phyloP scores from a whole-genome alignment of 2,113 vertebrate species.

The Leptobrachium leishanense region DNA sequence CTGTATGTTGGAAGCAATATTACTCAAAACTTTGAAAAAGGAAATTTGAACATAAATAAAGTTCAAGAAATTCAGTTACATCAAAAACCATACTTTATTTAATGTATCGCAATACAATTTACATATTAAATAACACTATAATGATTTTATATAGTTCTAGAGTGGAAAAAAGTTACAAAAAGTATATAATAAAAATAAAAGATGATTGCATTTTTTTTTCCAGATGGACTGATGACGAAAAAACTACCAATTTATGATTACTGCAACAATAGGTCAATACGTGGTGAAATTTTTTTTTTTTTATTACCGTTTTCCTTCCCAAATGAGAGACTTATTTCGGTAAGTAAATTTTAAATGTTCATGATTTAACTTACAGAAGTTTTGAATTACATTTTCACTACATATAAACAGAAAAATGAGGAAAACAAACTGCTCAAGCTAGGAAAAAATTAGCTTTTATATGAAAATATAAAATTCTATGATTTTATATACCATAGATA shows the following conservation, averaged over 20 bases:
- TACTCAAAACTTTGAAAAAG: no score
- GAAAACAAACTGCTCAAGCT: constrained; percentile 71
- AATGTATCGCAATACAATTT: constrained; percentile 99
- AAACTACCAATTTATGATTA: constrained; percentile 73
- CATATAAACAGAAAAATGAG: constrained; percentile 61
- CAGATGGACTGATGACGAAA: constrained; percentile 75
- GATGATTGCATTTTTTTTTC: constrained; percentile 69
- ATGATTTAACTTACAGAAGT: constrained; percentile 75
- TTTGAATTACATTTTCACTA: constrained; percentile 74
- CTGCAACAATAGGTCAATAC: constrained; percentile 61
- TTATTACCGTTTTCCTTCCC: constrained; percentile 78
- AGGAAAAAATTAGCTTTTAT: constrained; percentile 88
- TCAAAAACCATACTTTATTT: constrained; percentile 99
- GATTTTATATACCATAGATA: constrained; percentile 89
- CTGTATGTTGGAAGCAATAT: no score
- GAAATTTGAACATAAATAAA: not conserved
- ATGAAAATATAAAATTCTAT: constrained; percentile 91
- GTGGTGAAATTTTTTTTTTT: constrained; percentile 67
- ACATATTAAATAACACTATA: constrained; percentile 99
- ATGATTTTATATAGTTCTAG: constrained; percentile 94
- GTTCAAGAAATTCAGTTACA: constrained; percentile 63
- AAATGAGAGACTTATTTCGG: constrained; percentile 69
- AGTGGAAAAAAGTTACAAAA: constrained; percentile 89
- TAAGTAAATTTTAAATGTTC: constrained; percentile 71
- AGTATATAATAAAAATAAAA: constrained; percentile 50